Percentiles rank a stretch among this genome's conserved stretches.
Evolutionary conservation across 2,888 invertebrate genomes (phyloP).

Genomic region (Mythimna ferrago): DNA sequence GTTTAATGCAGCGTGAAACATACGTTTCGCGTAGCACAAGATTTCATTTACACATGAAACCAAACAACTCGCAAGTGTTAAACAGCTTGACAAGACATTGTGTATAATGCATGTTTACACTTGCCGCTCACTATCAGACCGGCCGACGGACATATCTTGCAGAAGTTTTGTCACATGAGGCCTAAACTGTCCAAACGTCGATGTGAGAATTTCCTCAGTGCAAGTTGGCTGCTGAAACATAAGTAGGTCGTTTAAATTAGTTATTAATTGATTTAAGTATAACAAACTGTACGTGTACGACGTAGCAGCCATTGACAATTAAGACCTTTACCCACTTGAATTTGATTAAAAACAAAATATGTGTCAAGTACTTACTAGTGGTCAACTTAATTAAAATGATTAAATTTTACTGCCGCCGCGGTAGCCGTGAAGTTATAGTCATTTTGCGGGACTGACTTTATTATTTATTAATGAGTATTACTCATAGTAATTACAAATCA

Average conservation of each 20-base stretch:
- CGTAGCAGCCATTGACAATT: background rate
- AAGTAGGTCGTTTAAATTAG: background rate
- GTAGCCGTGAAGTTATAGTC: background rate
- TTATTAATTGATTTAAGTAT: no score
- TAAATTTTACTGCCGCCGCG: slow-evolving; percentile 1
- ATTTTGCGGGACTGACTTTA: background rate
- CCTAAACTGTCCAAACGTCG: slow-evolving; percentile 21
- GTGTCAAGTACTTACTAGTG: background rate
- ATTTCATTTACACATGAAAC: slow-evolving; percentile 6
- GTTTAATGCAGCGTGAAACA: background rate
- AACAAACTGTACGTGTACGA: background rate
- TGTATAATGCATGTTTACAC: background rate
- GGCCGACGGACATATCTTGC: slow-evolving; percentile 1
- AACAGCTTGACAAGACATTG: background rate
- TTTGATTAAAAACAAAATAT: background rate
- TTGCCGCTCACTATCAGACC: background rate
- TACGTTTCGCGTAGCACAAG: background rate
- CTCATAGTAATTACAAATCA: slow-evolving; percentile 1
- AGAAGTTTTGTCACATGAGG: slow-evolving; percentile 6
- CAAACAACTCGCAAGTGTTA: background rate
- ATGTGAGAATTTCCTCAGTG: slow-evolving; percentile 3
- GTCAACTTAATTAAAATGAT: background rate
- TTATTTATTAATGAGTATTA: background rate
- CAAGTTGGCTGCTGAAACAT: background rate
- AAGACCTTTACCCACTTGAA: background rate